Base-by-base conservation (phyloP, 1,140 invertebrate genomes). In the Drosophila repletoides region DNA sequence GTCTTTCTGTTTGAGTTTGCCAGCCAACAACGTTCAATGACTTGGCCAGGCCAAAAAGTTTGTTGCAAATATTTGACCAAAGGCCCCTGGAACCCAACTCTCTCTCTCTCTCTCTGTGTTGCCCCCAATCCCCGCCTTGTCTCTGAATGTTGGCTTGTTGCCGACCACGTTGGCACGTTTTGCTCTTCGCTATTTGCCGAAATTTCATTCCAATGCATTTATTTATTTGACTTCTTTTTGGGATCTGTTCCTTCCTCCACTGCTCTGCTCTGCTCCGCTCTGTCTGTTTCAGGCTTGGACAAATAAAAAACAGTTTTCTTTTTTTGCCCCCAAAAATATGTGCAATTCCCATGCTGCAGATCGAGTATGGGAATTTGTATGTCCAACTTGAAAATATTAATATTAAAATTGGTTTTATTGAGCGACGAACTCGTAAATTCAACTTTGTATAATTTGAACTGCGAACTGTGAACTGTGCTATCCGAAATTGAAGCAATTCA, bases 41-140 rank as follows among this genome's bases (percentile, higher is more conserved):
- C 80, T 84, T 68, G 51, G 60, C 65, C 74, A 43, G 71, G 58
- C 53, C 56, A 49, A 59, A 79, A 86, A 84, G 80, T 84, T 84
- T 72, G 71, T 79, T 79, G 79, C 80, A 86, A 84, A 84, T 84
- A 84, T 84, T 84, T 84, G 80, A 81, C 81, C 76, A 80, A 49
- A 6, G 7, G 19, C 5, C 14, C 12, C 10, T 17, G 9, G 17
- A 38, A 2, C 28, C 7, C 17, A 9, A 28, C 26, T 10, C 31
- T 14, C n/a, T 26, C 19, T 1, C 10, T n/a, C 28, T 10, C 24
- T 2, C 24, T 9, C 14, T 19, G n/a, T n/a, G n/a, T n/a, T n/a
- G n/a, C 15, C 0, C 12, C 5, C 33, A 19, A 24, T 15, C 10
- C 7, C 2, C 9, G 4, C 17, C 22, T 0, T 26, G 1, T 9